Base-by-base conservation (phyloP, 1,140 invertebrate genomes). In the Cydia fagiglandana region DNA sequence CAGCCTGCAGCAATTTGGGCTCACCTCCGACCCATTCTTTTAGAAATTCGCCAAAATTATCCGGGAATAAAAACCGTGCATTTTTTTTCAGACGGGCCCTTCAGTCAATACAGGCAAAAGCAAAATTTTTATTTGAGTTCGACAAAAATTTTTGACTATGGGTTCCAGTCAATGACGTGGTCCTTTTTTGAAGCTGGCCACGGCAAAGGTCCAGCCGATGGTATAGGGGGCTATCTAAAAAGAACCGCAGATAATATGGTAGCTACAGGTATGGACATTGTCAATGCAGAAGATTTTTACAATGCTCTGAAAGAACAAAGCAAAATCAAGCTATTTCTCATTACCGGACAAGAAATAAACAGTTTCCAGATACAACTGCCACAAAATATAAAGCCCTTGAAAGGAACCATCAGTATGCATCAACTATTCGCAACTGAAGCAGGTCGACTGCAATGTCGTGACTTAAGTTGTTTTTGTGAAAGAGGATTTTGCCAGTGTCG, bases 81-180 rank as follows among this genome's bases (percentile, higher is more conserved):
- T 74, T 79, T 84, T 45, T 83, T 83, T 83, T 78, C 4, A 24
- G 80, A 84, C 77, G 82, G 81, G 17, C 81, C 85, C 68, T 68
- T 68, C 24, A 83, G 79, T 0, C 84, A 87, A 56, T 83, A 85
- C 45, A 73, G 76, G 13, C 76, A 84, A 73, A 82, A 82, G 45
- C 73, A 75, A 61, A 82, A 76, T 28, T 81, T 81, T 77, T 81
- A 79, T 68, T 24, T 77, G 6, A 66, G 80, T 13, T 30, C 68
- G 9, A 76, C 47, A 0, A 77, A 38, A 68, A 45, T 78, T 17
- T 80, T 77, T 15, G 76, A 80, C 41, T 78, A 77, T 56, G 38
- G 53, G 0, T 73, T 76, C 24, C 10, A 4, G 13, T 10, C 1
- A 24, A 24, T 75, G 6, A 78, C 80, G 10, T 81, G 80, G 80